Conservation (phyloP, 1,140 invertebrate genomes). For the Melipona quadrifasciata region DNA sequence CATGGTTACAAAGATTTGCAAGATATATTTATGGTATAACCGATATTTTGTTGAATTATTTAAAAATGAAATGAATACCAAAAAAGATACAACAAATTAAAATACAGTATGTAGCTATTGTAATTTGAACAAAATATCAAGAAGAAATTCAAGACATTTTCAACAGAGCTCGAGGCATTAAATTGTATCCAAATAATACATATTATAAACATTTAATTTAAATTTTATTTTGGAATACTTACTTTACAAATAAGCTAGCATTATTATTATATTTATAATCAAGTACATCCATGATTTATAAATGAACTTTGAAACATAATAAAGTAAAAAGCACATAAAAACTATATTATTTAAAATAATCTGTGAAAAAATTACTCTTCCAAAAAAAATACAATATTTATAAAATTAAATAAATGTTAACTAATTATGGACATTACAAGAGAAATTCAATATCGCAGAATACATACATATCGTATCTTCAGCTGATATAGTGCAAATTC, state of each 20-base stretch:
- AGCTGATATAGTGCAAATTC: background rate
- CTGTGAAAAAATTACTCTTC: background rate
- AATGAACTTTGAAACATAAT: background rate
- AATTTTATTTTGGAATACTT: constrained; percentile 34
- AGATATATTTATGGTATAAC: no score
- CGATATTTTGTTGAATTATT: no score
- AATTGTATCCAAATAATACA: constrained; percentile 15
- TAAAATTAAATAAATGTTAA: background rate
- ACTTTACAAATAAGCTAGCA: background rate
- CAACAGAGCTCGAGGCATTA: constrained; percentile 5
- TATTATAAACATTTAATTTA: background rate
- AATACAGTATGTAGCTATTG: background rate
- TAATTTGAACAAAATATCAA: background rate
- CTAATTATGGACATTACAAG: background rate
- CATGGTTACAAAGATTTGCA: no score
- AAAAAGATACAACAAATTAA: background rate
- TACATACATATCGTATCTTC: background rate
- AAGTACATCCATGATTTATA: background rate
- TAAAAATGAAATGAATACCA: no score
- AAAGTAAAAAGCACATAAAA: no score
- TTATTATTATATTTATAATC: background rate
- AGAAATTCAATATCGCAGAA: background rate
- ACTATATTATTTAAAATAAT: background rate
- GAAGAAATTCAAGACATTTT: no score
- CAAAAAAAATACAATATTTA: background rate